Base-by-base conservation (phyloP, 2,113 vertebrate species). In the Bubo blakistoni region DNA sequence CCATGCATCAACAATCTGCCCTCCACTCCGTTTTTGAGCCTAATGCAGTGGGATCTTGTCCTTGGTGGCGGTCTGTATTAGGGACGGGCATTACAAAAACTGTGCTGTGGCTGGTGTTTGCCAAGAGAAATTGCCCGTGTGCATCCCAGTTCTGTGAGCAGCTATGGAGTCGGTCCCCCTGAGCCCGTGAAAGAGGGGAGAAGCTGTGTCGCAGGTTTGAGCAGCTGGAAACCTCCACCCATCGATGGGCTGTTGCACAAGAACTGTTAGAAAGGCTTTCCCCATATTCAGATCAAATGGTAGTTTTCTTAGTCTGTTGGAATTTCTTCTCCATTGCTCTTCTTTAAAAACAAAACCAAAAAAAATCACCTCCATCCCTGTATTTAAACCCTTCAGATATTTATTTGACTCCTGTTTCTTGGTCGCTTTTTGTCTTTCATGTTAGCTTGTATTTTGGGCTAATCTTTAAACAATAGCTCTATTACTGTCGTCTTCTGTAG, bases 391-490 rank as follows among this genome's bases (percentile, higher is more conserved):
- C 52, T 95, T 91, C 73, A 76, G 0, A 76, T 84, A 49, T 46
- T 80, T 67, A 2, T 59, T 8, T 14, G 52, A 26, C 34, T 66
- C 67, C 76, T 22, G 3, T 84, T 92, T 61, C 86, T 46, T 51
- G 42, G 49, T 74, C 0, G 1, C 52, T 67, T 92, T 92, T 86
- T 88, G 38, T 57, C 42, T 94, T 92, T 77, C n/a, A 16, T 9
- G 12, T 70, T 78, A 58, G 29, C 0, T 0, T 84, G 24, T 55
- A 32, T 81, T 95, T 91, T 91, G 73, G 34, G 26, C 84, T 70
- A 20, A 36, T 85, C 74, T 96, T 94, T 78, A 85, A 92, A 82
- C 65, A 89, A 46, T 6, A 82, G 74, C 54, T 87, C 62, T 61
- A 21, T 91, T 91, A 79, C 70, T 76, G 54, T 78, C 40, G 2